phyloP scores from a whole-genome alignment of 2,113 vertebrate genomes.

The Lonchura striata region DNA sequence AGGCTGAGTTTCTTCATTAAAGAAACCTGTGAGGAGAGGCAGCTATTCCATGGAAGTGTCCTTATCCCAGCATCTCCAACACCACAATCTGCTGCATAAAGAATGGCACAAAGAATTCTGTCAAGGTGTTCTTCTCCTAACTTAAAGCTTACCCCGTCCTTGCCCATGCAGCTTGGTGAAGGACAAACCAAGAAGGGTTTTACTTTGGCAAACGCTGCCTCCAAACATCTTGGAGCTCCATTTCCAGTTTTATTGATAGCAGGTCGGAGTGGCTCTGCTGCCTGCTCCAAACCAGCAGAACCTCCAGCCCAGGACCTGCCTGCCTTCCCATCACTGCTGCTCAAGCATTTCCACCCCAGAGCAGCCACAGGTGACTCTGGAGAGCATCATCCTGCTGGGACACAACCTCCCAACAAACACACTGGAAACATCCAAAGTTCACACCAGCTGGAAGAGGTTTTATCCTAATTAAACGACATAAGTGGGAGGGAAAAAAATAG shows the following conservation, averaged over 20 bases:
- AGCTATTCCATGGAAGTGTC: neutral
- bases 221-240: neutral
- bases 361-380: neutral
- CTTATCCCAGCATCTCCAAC: fast-evolving
- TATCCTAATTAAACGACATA: neutral
- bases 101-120: too few species aligned
- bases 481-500: neutral
- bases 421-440: neutral
- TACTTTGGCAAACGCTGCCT: neutral
- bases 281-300: neutral
- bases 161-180: neutral
- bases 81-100: neutral
- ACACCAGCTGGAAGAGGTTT: neutral
- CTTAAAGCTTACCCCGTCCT: neutral
- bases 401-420: neutral
- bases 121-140: neutral
- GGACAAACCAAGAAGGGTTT: neutral
- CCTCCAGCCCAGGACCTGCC: fast-evolving
- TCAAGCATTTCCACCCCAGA: neutral
- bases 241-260: neutral
- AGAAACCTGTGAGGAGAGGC: neutral
- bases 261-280: fast-evolving
- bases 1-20: neutral
- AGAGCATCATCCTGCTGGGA: neutral
- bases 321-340: neutral